A percentile compares a stretch with the other conserved stretches of the same genome.
Conservation (phyloP, 2,888 invertebrate species). For the Eupeodes latifasciatus region DNA sequence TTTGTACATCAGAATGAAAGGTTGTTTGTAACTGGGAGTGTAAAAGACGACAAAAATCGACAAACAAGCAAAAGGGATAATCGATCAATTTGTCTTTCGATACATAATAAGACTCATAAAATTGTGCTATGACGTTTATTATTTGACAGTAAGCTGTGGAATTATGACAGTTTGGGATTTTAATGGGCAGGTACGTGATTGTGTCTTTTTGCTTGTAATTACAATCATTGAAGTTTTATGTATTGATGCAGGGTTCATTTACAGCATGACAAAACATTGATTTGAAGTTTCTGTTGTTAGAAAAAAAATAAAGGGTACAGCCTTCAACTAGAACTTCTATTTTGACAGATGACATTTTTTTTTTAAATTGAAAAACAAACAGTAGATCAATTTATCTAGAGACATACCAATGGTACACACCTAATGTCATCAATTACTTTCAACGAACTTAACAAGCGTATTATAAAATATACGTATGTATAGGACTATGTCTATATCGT, state of each 20-base stretch:
- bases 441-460: constrained; percentile 52
- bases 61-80: constrained; percentile 50
- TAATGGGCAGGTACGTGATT: constrained; percentile 8
- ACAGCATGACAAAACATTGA: too few species aligned
- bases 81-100: constrained; percentile 71
- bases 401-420: constrained; percentile 5
- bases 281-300: too few species aligned
- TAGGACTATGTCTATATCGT: constrained; percentile 52
- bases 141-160: constrained; percentile 53
- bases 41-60: constrained; percentile 37
- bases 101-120: constrained; percentile 63
- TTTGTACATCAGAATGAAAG: too few species aligned
- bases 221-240: neutral
- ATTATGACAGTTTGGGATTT: constrained; percentile 53
- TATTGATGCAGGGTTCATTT: too few species aligned
- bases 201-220: neutral
- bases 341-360: too few species aligned
- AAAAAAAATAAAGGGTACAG: too few species aligned
- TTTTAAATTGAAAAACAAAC: too few species aligned
- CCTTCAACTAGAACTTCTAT: too few species aligned
- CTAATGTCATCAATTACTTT: constrained; percentile 52
- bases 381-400: too few species aligned
- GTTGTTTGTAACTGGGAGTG: neutral
- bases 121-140: constrained; percentile 59
- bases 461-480: neutral